Conservation (phyloP, 2,888 invertebrate genomes). For the Coronaproctus castanopsis region DNA sequence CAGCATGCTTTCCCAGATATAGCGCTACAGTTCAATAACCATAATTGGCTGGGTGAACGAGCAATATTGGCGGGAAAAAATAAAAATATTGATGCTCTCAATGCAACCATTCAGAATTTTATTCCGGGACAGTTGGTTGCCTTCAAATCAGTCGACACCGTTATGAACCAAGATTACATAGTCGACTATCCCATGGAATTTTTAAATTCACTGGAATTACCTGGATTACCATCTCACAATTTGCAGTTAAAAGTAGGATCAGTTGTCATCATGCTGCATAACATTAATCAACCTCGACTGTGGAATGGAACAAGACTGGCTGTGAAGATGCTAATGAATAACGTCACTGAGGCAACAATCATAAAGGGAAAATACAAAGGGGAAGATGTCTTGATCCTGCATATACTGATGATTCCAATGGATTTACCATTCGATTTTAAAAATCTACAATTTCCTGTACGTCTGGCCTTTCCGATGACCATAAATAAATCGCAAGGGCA, state of each 20-base stretch:
- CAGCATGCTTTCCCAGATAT: slow-evolving; percentile 3
- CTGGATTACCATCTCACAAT: slow-evolving; percentile 1
- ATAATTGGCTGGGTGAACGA: slow-evolving; percentile 18
- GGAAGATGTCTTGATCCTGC: background rate
- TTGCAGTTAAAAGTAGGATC: slow-evolving; percentile 2
- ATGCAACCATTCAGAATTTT: slow-evolving; percentile 16
- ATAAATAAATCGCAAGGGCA: slow-evolving; percentile 19
- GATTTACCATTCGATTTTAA: background rate
- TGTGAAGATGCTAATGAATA: slow-evolving; percentile 1
- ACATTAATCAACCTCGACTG: background rate
- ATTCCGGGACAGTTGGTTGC: slow-evolving; percentile 18
- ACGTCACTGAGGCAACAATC: slow-evolving; percentile 4
- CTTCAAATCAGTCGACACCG: background rate
- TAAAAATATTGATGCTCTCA: slow-evolving; percentile 4
- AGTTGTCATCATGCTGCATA: background rate
- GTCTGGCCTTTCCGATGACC: slow-evolving; percentile 15
- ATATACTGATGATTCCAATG: background rate
- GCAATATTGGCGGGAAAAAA: slow-evolving; percentile 24
- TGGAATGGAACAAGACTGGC: slow-evolving; percentile 4
- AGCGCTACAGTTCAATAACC: slow-evolving; percentile 5
- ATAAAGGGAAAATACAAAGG: background rate
- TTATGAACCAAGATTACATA: background rate
- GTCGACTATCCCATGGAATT: background rate
- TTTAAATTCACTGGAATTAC: slow-evolving; percentile 3
- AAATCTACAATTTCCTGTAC: background rate